phyloP scores from a whole-genome alignment of 2,113 vertebrate genomes.

The Pantherophis guttatus region DNA sequence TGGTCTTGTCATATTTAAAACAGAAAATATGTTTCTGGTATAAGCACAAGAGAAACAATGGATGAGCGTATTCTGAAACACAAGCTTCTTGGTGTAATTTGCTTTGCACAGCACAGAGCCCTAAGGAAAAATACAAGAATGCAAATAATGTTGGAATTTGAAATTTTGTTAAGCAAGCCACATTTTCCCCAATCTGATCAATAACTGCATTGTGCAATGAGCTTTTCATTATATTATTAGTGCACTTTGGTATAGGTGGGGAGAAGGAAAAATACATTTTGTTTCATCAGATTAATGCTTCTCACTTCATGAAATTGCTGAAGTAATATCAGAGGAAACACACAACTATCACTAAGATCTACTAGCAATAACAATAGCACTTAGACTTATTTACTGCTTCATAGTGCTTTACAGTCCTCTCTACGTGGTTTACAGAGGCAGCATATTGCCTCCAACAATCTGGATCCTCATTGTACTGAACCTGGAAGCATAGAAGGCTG shows the following conservation, averaged over 20 bases:
- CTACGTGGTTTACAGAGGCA: neutral
- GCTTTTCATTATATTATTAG: neutral
- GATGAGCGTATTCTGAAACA: slow-evolving; percentile 9
- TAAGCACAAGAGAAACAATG: slow-evolving; percentile 30
- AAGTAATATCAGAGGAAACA: neutral
- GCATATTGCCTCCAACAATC: neutral
- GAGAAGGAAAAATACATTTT: neutral
- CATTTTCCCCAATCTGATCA: slow-evolving; percentile 20
- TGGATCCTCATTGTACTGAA: neutral
- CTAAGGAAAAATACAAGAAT: slow-evolving; percentile 14
- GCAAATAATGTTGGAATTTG: slow-evolving; percentile 13
- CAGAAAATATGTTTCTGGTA: slow-evolving; percentile 27
- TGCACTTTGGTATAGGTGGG: neutral
- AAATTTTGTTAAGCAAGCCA: slow-evolving; percentile 16
- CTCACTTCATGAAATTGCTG: neutral
- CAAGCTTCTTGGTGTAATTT: slow-evolving; percentile 29
- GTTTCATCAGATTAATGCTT: no score
- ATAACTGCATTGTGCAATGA: neutral
- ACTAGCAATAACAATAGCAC: neutral
- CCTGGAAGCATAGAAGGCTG: neutral
- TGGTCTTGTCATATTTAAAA: slow-evolving; percentile 22
- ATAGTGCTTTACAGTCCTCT: neutral
- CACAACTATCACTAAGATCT: neutral
- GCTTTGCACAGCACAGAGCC: neutral
- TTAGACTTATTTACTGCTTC: neutral